Percentiles rank a stretch among this genome's conserved stretches.
Conservation (phyloP, 2,797 vertebrate genomes). For the Cyclopterus lumpus region DNA sequence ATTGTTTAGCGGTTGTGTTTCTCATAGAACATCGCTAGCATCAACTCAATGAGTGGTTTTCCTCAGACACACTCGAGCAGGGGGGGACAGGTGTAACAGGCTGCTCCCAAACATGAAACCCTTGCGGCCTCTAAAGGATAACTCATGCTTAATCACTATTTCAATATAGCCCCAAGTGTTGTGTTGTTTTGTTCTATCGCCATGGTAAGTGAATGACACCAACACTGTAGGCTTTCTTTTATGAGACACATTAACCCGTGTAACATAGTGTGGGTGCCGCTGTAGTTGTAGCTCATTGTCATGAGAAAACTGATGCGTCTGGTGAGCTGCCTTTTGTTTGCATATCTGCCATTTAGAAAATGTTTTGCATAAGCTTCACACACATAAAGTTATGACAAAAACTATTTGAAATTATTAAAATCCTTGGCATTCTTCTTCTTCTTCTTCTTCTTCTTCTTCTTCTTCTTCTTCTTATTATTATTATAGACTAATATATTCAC, state of each 20-base stretch:
- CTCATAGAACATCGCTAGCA: conserved; percentile 35
- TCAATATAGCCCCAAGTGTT: conserved; percentile 31
- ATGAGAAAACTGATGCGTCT: conserved; percentile 10
- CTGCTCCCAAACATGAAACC: conserved; percentile 57
- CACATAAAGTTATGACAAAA: neutral
- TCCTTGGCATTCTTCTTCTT: neutral
- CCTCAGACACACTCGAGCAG: conserved; percentile 45
- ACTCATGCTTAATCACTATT: conserved; percentile 61
- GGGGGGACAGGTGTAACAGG: conserved; percentile 69
- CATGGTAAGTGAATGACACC: conserved; percentile 49
- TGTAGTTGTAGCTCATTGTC: conserved; percentile 28
- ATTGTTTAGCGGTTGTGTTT: conserved; percentile 62
- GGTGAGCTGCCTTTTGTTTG: neutral
- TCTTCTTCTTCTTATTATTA: no score
- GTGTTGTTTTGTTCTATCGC: conserved; percentile 46
- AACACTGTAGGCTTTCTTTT: conserved; percentile 32
- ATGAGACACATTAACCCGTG: conserved; percentile 30
- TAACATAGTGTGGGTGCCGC: conserved; percentile 31
- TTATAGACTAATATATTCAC: neutral
- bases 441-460: no score
- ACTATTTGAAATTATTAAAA: neutral
- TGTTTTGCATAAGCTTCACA: neutral
- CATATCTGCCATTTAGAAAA: neutral
- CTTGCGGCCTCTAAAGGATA: conserved; percentile 58
- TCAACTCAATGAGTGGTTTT: conserved; percentile 60